phyloP scores from a whole-genome alignment of 2,113 vertebrate species.

The Tichodroma muraria region DNA sequence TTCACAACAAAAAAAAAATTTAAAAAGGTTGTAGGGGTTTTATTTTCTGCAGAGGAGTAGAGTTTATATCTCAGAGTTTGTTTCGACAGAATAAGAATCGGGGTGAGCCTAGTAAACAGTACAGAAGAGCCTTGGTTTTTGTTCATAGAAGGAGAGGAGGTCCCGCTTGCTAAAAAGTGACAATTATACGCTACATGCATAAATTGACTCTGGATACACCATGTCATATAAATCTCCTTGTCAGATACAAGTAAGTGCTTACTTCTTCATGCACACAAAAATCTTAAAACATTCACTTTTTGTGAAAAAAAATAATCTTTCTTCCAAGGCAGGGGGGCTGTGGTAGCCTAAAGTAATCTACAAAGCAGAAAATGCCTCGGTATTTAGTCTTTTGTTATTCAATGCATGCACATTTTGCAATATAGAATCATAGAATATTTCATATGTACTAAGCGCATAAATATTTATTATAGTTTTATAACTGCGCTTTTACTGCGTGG shows the following conservation, averaged over 20 bases:
- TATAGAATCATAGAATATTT: neutral
- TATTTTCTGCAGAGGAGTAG: neutral
- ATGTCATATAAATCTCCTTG: neutral
- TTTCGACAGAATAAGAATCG: slow-evolving; percentile 17
- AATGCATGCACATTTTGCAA: neutral
- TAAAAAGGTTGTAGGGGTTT: neutral
- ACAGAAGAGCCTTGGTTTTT: neutral
- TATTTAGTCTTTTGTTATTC: slow-evolving; percentile 26
- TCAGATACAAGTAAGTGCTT: neutral
- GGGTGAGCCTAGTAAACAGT: neutral
- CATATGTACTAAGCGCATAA: neutral
- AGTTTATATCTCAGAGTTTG: neutral
- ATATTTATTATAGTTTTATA: slow-evolving; percentile 49
- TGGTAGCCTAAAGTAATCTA: slow-evolving; percentile 4
- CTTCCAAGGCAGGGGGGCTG: slow-evolving; percentile 6
- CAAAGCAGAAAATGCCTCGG: neutral
- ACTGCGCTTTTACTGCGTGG: neutral
- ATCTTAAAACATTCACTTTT: slow-evolving; percentile 24
- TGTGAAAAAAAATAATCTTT: neutral
- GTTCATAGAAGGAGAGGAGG: neutral
- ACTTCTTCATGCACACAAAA: neutral
- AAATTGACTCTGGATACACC: neutral
- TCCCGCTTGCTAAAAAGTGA: neutral
- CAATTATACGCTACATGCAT: neutral
- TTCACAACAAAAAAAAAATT: neutral